Conservation (phyloP, 1,140 invertebrate genomes). For the Asobara japonica region DNA sequence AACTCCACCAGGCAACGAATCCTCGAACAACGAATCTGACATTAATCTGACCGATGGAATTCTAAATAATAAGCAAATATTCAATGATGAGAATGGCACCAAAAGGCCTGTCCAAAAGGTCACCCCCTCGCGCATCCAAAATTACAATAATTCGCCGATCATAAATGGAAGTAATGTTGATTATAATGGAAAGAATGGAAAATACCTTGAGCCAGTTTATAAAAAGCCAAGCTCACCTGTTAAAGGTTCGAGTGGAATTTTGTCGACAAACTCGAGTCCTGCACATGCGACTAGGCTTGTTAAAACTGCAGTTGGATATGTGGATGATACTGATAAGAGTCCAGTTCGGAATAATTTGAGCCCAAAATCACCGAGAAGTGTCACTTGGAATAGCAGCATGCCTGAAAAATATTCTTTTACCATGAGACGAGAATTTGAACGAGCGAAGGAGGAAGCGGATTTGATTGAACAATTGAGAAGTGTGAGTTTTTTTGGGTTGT, state of each 20-base stretch:
- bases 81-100: constrained; percentile 54
- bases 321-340: constrained; percentile 40
- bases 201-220: constrained; percentile 66
- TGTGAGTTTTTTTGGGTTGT: constrained; percentile 68
- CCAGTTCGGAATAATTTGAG: constrained; percentile 54
- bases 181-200: constrained; percentile 57
- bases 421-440: constrained; percentile 90
- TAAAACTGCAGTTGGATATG: background rate
- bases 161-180: constrained; percentile 64
- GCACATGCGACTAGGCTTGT: constrained; percentile 54
- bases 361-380: constrained; percentile 65
- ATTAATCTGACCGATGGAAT: constrained; percentile 35
- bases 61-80: constrained; percentile 52
- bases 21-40: constrained; percentile 54
- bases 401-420: constrained; percentile 88
- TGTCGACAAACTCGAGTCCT: constrained; percentile 54
- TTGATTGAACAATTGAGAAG: constrained; percentile 84
- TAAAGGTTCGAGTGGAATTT: constrained; percentile 67
- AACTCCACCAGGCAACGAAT: constrained; percentile 50
- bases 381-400: constrained; percentile 78
- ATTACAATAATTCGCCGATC: constrained; percentile 51
- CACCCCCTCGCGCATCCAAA: constrained; percentile 65
- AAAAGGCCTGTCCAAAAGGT: constrained; percentile 72
- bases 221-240: constrained; percentile 78
- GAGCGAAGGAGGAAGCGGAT: constrained; percentile 88